Conservation (phyloP, 2,113 vertebrate genomes). For the Andinoacara biseriatus region DNA sequence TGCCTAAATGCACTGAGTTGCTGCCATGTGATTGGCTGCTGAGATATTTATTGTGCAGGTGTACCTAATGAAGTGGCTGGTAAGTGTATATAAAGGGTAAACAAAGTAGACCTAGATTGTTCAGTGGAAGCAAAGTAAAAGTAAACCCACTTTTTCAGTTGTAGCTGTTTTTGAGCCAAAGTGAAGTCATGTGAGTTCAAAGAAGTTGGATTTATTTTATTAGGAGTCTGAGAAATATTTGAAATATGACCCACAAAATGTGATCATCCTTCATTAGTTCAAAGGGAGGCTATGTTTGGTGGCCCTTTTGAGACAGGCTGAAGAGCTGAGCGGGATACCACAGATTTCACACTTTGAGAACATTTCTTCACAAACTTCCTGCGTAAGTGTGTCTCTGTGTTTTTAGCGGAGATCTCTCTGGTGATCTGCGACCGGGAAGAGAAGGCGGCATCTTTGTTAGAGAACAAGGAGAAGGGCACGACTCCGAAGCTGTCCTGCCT, state of each 20-base stretch:
- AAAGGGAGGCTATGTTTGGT: neutral
- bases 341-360: neutral
- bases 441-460: constrained; percentile 74
- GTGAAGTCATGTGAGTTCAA: neutral
- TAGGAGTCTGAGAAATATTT: neutral
- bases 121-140: neutral
- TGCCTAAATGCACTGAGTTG: neutral
- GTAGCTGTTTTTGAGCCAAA: neutral
- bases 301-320: neutral
- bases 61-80: neutral
- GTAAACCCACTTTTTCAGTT: neutral
- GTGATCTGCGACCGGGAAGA: constrained; percentile 83
- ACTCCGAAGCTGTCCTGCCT: constrained; percentile 77
- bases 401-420: constrained; percentile 79
- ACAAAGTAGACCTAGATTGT: neutral
- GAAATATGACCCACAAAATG: neutral
- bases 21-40: neutral
- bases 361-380: neutral
- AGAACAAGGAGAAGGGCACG: constrained; percentile 78
- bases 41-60: neutral
- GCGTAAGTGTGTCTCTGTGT: neutral
- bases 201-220: neutral
- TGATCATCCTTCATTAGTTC: neutral
- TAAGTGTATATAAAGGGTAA: neutral
- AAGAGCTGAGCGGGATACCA: neutral